Percentiles rank a stretch among this genome's conserved stretches.
Conservation (phyloP, 2,113 vertebrate genomes). For the Hyla sarda region DNA sequence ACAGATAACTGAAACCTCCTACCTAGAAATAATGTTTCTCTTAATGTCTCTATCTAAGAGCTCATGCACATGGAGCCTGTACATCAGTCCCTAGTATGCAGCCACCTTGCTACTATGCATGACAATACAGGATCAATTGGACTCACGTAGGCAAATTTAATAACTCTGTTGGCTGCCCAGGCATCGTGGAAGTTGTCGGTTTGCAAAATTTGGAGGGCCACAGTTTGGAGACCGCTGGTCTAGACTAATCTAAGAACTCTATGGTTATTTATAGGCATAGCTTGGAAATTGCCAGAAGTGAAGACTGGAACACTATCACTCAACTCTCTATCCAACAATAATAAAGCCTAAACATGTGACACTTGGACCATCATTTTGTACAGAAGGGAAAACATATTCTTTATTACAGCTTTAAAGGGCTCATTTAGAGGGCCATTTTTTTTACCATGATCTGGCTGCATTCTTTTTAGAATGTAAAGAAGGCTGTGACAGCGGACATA, state of each 20-base stretch:
- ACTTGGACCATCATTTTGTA: neutral
- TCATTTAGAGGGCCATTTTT: neutral
- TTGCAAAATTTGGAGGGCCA: neutral
- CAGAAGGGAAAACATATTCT: neutral
- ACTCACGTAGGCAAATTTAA: too few relatives aligned
- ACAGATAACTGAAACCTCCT: neutral
- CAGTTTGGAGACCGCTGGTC: too few relatives aligned
- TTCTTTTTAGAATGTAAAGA: neutral
- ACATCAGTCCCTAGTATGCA: too few relatives aligned
- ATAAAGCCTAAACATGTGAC: neutral
- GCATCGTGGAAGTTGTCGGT: too few relatives aligned
- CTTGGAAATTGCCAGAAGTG: neutral
- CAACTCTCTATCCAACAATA: neutral
- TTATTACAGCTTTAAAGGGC: neutral
- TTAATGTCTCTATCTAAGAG: neutral
- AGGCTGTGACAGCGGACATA: neutral
- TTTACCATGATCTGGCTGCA: neutral
- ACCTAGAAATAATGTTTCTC: neutral
- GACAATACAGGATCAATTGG: too few relatives aligned
- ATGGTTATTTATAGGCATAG: neutral
- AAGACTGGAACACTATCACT: neutral
- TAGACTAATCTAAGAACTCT: too few relatives aligned
- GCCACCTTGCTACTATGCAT: too few relatives aligned
- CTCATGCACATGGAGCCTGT: neutral
- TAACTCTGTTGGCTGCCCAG: too few relatives aligned